Conservation (phyloP, 2,888 invertebrate genomes). For the Apotomis betuletana region DNA sequence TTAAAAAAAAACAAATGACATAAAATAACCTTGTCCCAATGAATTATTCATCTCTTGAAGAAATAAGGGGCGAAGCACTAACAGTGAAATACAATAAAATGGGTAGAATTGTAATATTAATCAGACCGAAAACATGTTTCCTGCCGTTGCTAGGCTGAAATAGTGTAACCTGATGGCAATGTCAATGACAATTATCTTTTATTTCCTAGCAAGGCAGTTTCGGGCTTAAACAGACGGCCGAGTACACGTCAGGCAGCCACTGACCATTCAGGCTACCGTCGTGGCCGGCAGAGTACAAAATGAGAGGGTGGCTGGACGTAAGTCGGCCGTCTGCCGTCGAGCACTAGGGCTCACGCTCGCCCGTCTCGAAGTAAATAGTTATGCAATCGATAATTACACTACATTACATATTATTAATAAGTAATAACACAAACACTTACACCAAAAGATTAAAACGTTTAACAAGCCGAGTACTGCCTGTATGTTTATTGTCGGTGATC, state of each 20-base stretch:
- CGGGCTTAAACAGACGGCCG: slow-evolving; percentile 17
- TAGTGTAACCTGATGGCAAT: background rate
- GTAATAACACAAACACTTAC: slow-evolving; percentile 40
- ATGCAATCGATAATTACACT: slow-evolving; percentile 34
- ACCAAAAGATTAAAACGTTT: slow-evolving; percentile 40
- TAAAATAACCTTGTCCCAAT: slow-evolving; percentile 56
- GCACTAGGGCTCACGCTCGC: slow-evolving; percentile 1
- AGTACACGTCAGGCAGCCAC: background rate
- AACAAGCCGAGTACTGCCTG: slow-evolving; percentile 28
- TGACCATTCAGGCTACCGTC: background rate
- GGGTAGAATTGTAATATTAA: slow-evolving; percentile 3
- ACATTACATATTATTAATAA: slow-evolving; percentile 33
- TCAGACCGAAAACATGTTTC: slow-evolving; percentile 8
- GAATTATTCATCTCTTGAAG: slow-evolving; percentile 54
- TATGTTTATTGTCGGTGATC: slow-evolving; percentile 11
- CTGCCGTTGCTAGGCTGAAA: background rate
- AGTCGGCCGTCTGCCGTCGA: slow-evolving; percentile 21
- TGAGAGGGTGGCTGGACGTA: background rate
- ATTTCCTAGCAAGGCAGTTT: background rate
- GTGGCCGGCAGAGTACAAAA: slow-evolving; percentile 1
- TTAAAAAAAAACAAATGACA: slow-evolving; percentile 57
- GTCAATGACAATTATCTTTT: background rate
- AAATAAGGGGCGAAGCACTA: slow-evolving; percentile 45
- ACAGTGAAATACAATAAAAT: slow-evolving; percentile 34
- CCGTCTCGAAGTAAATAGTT: slow-evolving; percentile 8